Base-by-base conservation (phyloP, 2,888 invertebrate species). In the Apomyelois bistriatella region DNA sequence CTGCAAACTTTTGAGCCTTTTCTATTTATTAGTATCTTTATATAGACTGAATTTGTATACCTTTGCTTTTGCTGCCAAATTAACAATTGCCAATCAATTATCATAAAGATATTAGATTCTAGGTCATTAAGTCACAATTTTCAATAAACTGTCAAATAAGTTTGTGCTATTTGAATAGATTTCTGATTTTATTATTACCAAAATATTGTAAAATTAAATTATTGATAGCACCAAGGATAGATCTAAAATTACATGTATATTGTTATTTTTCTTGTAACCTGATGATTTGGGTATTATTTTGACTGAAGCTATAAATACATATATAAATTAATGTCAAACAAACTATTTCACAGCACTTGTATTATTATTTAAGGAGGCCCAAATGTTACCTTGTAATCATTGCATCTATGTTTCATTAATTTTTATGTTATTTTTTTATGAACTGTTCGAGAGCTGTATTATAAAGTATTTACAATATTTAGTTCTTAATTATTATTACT, bases 11-110 rank as follows among this genome's bases (percentile, higher is more conserved):
- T 22, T 22, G 22, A 22, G 5, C 5, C 22, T 22, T 17, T 30
- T 43, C 13, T 57, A 56, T 54, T 51, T 57, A 58, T 56, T 59
- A 64, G 55, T 60, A 59, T 59, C 58, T 53, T 58, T 54, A 57
- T 63, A 53, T 62, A 70, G 72, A 75, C 72, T 75, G 73, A 76
- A 54, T 62, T 60, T 63, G 66, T 71, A 62, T 63, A 70, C 63
- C 62, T 68, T 59, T 65, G 72, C 73, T 77, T 79, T 69, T 71
- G 69, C 72, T 77, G 83, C 83, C 82, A 83, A 83, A 80, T 68
- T 68, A 64, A 70, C 65, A 56, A 76, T 75, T 79, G 79, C 79
- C 82, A 82, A 82, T 75, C 72, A 59, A 22, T 22, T 22, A 22
- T 22, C 22, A 22, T 22, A 64, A 30, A 30, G 13, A 13, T 12